Percentiles rank a stretch among this genome's conserved stretches.
phyloP scores from a whole-genome alignment of 1,140 invertebrate species.

The Magallana gigas region DNA sequence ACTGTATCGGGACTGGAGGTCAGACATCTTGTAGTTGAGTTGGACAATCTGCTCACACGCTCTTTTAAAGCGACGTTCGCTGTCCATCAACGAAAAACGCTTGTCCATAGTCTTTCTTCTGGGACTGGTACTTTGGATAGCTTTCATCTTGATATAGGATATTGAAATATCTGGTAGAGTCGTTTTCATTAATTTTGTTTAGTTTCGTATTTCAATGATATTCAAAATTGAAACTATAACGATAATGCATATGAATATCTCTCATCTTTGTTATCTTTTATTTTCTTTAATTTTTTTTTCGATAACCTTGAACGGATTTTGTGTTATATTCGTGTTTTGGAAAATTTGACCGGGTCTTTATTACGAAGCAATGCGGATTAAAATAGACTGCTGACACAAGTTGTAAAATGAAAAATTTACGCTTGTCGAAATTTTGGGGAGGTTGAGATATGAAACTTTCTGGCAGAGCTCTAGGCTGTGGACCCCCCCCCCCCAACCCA shows the following conservation, averaged over 20 bases:
- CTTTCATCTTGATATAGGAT: not conserved
- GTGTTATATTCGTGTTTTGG: not conserved
- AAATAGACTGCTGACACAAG: no score
- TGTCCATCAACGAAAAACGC: not conserved
- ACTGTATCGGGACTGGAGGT: not conserved
- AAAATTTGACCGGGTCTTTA: no score
- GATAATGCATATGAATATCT: not conserved
- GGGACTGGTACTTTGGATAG: not conserved
- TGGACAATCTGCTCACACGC: not conserved
- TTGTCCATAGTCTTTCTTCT: not conserved
- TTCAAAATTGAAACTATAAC: not conserved
- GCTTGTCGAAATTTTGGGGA: no score
- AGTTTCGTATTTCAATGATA: not conserved
- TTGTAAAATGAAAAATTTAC: no score
- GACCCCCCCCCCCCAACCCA: no score
- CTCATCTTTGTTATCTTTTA: not conserved
- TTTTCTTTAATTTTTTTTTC: not conserved
- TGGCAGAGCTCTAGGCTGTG: no score
- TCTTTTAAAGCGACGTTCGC: not conserved
- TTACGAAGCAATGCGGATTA: no score
- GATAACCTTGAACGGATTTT: not conserved
- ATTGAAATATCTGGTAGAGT: no score
- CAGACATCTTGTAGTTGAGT: not conserved
- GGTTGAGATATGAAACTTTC: no score
- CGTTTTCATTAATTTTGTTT: not conserved